Evolutionary conservation across 2,113 vertebrate genomes (phyloP).

Genomic region (Xenopus laevis): DNA sequence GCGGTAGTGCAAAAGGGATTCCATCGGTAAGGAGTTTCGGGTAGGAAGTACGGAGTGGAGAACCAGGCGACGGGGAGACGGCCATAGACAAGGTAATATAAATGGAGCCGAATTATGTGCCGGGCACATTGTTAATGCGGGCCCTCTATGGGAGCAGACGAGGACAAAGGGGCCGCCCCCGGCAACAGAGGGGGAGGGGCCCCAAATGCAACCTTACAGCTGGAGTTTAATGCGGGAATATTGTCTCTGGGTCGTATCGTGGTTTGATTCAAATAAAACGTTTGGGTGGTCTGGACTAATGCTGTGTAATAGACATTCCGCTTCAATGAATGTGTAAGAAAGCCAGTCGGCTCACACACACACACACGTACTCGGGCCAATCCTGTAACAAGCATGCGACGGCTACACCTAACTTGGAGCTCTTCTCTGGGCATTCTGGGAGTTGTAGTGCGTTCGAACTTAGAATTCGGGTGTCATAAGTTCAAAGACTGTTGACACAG

Average conservation of each 20-base stretch:
- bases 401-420: too few species aligned
- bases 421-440: too few species aligned
- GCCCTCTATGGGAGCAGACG: constrained; percentile 34
- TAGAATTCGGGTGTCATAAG: too few species aligned
- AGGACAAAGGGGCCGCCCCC: constrained; percentile 45
- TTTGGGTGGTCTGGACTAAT: too few species aligned
- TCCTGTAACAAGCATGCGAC: too few species aligned
- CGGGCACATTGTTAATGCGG: background rate
- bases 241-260: background rate
- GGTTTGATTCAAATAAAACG: too few species aligned
- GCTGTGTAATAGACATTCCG: too few species aligned
- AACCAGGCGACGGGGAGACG: background rate
- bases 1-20: constrained; percentile 1
- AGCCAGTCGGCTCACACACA: too few species aligned
- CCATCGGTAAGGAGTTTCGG: background rate
- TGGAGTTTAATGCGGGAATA: constrained; percentile 3
- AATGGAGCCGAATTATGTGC: background rate
- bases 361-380: too few species aligned
- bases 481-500: too few species aligned
- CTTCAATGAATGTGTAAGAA: too few species aligned
- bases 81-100: constrained; percentile 12
- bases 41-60: background rate
- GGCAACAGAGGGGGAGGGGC: constrained; percentile 31
- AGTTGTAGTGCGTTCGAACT: too few species aligned
- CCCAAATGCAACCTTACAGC: constrained; percentile 6